Evolutionary conservation across 2,113 vertebrate genomes (phyloP).

Genomic region (Cryptotis parvus): DNA sequence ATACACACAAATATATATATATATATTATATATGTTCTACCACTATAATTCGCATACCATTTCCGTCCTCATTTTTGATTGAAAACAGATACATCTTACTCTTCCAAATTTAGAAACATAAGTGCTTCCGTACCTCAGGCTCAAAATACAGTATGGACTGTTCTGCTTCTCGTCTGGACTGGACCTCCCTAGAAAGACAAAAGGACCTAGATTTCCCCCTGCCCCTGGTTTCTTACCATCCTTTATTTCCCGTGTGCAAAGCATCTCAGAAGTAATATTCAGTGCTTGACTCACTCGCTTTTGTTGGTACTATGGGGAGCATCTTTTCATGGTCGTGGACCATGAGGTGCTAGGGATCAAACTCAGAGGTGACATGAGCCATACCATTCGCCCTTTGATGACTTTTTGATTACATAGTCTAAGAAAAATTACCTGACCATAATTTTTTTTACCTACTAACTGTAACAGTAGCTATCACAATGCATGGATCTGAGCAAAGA

Average conservation of each 20-base stretch:
- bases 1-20: too few species aligned
- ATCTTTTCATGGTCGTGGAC: too few species aligned
- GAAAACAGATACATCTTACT: not conserved
- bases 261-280: slow-evolving; percentile 5
- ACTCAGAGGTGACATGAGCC: too few species aligned
- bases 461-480: not conserved
- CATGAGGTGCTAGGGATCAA: too few species aligned
- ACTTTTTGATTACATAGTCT: not conserved
- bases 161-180: not conserved
- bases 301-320: not conserved
- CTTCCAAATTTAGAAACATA: slow-evolving; percentile 47
- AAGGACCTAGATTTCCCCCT: not conserved
- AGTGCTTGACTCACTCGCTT: slow-evolving; percentile 8
- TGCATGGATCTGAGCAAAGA: not conserved
- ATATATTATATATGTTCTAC: too few species aligned
- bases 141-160: not conserved
- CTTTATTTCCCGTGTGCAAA: slow-evolving; percentile 29
- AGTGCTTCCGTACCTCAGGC: not conserved
- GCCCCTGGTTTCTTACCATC: not conserved
- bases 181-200: not conserved
- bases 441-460: not conserved
- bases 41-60: not conserved
- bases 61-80: slow-evolving; percentile 45
- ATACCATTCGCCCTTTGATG: too few species aligned
- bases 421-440: slow-evolving; percentile 7